These are phyloP conservation scores for Limnephilus lunatus DNA, from an alignment of 2,888 invertebrate species.

Conservation along the genomic window DNA sequence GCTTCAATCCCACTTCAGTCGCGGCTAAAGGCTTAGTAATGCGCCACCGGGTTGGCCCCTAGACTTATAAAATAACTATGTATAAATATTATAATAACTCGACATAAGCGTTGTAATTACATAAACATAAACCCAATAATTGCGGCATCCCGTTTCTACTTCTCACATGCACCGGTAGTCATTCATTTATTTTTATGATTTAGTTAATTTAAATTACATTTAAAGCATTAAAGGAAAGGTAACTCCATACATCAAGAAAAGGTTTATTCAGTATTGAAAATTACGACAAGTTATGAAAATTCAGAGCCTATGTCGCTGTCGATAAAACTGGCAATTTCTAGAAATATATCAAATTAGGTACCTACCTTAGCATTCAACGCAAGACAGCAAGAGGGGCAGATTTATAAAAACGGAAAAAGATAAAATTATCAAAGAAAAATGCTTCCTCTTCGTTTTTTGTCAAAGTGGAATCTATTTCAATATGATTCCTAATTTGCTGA, in stretches of 20 bases:
- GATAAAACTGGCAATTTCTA: neutral
- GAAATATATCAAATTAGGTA: neutral
- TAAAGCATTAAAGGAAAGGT: neutral
- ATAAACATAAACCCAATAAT: too few relatives aligned
- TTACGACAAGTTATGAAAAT: too few relatives aligned
- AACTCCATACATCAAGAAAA: neutral
- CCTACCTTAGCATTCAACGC: neutral
- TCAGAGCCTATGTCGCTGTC: neutral
- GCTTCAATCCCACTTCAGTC: too few relatives aligned
- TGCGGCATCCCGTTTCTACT: too few relatives aligned
- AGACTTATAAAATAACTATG: too few relatives aligned
- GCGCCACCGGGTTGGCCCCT: too few relatives aligned
- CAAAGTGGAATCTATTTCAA: neutral
- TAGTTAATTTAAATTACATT: neutral
- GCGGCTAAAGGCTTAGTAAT: too few relatives aligned
- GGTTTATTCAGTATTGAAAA: neutral
- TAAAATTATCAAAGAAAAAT: too few relatives aligned
- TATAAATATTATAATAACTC: too few relatives aligned
- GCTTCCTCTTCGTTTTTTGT: neutral
- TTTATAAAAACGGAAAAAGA: neutral
- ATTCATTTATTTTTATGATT: neutral
- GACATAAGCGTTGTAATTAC: too few relatives aligned
- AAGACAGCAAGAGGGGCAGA: neutral
- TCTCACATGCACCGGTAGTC: too few relatives aligned
- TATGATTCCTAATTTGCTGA: neutral